Conservation (phyloP, 2,113 vertebrate genomes). For the Gopherus evgoodei region DNA sequence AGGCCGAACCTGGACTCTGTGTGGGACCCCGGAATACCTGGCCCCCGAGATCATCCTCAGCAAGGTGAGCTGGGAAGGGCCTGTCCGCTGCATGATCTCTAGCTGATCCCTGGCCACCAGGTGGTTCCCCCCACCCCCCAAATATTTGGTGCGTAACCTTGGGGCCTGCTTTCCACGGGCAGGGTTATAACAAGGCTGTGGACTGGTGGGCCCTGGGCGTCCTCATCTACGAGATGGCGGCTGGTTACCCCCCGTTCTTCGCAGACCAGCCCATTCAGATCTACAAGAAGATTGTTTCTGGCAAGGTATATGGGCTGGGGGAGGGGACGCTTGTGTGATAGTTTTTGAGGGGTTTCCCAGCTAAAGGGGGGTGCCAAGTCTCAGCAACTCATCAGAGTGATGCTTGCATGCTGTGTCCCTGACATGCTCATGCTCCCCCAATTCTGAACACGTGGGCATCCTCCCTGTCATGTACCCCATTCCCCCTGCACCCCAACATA, state of each 20-base stretch:
- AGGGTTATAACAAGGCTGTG: slow-evolving; percentile 95
- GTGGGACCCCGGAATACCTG: slow-evolving; percentile 85
- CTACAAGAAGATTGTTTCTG: slow-evolving; percentile 95
- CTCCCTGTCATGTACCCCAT: too few relatives aligned
- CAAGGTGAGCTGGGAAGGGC: slow-evolving; percentile 79
- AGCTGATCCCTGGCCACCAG: not conserved
- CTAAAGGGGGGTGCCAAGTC: not conserved
- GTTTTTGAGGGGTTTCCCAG: not conserved
- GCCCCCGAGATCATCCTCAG: slow-evolving; percentile 95
- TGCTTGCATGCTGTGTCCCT: too few relatives aligned
- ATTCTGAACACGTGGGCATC: too few relatives aligned
- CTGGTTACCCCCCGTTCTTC: slow-evolving; percentile 93
- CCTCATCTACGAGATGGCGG: slow-evolving; percentile 95
- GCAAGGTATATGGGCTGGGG: slow-evolving; percentile 82
- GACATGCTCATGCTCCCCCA: not conserved
- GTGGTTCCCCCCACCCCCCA: not conserved
- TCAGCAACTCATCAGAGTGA: not conserved
- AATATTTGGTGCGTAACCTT: not conserved
- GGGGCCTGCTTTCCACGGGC: not conserved
- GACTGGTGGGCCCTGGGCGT: slow-evolving; percentile 96
- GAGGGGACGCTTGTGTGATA: not conserved
- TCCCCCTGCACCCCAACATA: too few relatives aligned
- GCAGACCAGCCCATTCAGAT: slow-evolving; percentile 96
- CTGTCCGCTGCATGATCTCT: too few relatives aligned
- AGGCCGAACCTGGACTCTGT: too few relatives aligned